These are phyloP conservation scores for Dolichomitus sp. DNA, from an alignment of 2,888 invertebrate genomes.

Conservation along the genomic window DNA sequence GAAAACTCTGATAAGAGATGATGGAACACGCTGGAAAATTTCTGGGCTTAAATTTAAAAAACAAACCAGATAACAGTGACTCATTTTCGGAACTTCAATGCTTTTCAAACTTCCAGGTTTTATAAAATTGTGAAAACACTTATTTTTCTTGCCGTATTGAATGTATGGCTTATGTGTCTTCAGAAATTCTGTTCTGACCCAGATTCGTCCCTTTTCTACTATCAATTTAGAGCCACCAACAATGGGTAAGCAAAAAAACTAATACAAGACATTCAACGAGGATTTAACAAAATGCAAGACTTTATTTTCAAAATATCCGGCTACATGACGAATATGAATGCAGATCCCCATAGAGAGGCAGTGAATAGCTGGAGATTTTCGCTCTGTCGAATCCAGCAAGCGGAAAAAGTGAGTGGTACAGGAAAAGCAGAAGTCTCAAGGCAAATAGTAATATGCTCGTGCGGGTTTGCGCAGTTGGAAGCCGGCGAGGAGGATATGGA, in stretches of 20 bases:
- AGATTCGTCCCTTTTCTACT: background rate
- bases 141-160: background rate
- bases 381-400: background rate
- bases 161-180: background rate
- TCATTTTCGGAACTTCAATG: background rate
- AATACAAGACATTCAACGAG: background rate
- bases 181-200: background rate
- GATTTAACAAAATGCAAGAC: background rate
- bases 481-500: slow-evolving; percentile 29
- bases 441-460: slow-evolving; percentile 74
- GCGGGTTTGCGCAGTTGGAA: slow-evolving; percentile 28
- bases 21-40: background rate
- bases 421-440: slow-evolving; percentile 61
- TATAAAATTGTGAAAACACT: background rate
- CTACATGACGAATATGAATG: background rate
- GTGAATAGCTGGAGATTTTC: slow-evolving; percentile 25
- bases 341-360: background rate
- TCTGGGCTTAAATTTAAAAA: too few species aligned
- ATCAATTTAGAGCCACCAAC: background rate
- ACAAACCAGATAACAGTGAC: too few species aligned
- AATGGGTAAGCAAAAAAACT: background rate
- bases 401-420: slow-evolving; percentile 57
- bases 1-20: background rate
- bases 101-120: background rate
- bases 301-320: slow-evolving; percentile 21